Conservation (phyloP, 1,140 invertebrate genomes). For the Drosophila parvula region DNA sequence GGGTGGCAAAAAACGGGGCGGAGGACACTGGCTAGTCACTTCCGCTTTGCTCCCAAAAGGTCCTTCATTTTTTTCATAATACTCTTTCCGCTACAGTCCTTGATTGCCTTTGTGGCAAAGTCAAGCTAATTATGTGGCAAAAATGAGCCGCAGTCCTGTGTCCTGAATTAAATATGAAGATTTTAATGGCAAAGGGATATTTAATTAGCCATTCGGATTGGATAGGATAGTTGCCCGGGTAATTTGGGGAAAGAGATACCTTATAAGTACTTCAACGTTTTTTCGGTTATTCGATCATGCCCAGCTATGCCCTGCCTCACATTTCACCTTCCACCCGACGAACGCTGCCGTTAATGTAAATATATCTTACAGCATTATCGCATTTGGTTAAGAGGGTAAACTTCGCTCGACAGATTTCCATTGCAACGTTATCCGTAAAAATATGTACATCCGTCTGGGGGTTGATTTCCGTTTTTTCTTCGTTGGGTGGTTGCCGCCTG, state of each 20-base stretch:
- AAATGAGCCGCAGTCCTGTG: not conserved
- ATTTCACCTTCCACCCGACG: constrained; percentile 18
- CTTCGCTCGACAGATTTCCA: constrained; percentile 43
- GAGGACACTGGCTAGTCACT: constrained; percentile 60
- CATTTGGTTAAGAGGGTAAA: constrained; percentile 59
- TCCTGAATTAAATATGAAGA: constrained; percentile 7
- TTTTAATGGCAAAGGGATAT: constrained; percentile 7
- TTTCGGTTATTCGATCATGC: constrained; percentile 3
- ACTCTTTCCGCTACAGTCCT: constrained; percentile 44
- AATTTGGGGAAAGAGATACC: not conserved
- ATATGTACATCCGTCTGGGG: constrained; percentile 35
- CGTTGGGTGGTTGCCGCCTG: not conserved
- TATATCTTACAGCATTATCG: constrained; percentile 45
- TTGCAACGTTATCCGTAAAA: constrained; percentile 63
- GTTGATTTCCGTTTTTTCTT: constrained; percentile 53
- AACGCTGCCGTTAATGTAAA: constrained; percentile 33
- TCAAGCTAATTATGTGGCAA: constrained; percentile 21
- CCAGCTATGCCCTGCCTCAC: not conserved
- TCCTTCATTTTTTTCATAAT: constrained; percentile 51
- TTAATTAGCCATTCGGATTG: constrained; percentile 1
- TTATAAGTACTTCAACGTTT: too few relatives aligned
- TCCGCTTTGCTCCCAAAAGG: constrained; percentile 48
- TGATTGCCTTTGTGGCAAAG: constrained; percentile 64
- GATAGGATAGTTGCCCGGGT: not conserved
- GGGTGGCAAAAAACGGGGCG: constrained; percentile 19